phyloP scores from a whole-genome alignment of 53 echinoderm and acorn worm genomes.

The Temnopleurus reevesii region DNA sequence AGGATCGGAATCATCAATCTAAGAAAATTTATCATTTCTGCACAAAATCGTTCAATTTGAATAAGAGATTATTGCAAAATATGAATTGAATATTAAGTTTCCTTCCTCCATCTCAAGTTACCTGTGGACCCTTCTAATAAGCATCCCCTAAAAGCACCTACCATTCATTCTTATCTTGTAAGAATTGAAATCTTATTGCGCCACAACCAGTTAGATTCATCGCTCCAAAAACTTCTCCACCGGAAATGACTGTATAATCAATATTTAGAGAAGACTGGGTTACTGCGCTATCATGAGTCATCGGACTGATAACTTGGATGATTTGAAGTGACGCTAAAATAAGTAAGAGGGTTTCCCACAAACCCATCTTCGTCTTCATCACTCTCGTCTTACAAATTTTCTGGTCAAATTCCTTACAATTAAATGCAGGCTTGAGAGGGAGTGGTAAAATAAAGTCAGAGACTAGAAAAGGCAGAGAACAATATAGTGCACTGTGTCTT shows the following conservation, averaged over 20 bases:
- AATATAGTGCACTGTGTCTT: no score
- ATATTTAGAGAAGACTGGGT: slow-evolving; percentile 21
- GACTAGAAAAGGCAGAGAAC: no score
- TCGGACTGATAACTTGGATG: neutral
- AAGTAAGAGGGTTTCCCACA: neutral
- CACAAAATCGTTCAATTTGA: no score
- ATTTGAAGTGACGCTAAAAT: neutral
- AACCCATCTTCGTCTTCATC: neutral
- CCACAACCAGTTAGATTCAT: no score
- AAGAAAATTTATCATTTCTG: no score
- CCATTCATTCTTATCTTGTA: neutral
- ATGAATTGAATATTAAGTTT: no score
- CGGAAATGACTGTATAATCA: slow-evolving; percentile 16
- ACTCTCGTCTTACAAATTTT: neutral
- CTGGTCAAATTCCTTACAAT: neutral
- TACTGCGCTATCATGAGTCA: neutral
- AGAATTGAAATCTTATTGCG: neutral
- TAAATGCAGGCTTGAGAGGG: no score
- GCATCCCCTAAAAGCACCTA: neutral
- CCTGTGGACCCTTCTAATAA: neutral
- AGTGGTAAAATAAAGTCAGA: no score
- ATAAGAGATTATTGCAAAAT: no score
- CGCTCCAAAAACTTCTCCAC: neutral
- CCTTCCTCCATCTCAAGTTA: neutral
- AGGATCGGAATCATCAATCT: no score